Evolutionary conservation across 2,113 vertebrate species (phyloP), one percentile per base, ranked within the genome.

Genomic region (Clarias batrachus): DNA sequence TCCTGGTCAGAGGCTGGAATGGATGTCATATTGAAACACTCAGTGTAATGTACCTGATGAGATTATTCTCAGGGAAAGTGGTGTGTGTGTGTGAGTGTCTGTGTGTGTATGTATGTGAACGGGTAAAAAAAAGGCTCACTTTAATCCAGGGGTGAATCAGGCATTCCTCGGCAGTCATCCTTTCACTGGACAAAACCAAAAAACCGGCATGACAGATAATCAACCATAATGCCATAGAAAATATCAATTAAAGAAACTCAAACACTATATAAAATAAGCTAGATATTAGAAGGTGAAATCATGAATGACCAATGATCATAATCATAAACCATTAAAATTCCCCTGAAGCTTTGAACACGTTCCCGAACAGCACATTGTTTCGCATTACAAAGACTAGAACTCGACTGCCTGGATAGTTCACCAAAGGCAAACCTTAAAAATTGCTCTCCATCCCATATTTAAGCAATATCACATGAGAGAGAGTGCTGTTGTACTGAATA

Each of bases 141-240:
- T 96, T 96, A 86, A 97, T 96, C 96, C 96, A 96, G 0, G 95
- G 93, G 63, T 96, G 94, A 27, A 89, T 48, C 33, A 96, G 94
- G 91, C 94, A 91, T 54, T 95, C 92, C 0, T 94, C 87, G 0
- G 95, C 94, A 0, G 93, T 96, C 95, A 96, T 92, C 84, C 95
- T 92, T 0, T 91, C 92, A 73, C 96, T 96, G 90, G 0, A 27
- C 7, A 87, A 25, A 57, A 48, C 30, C 3, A 60, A 13, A 81
- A 4, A 73, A 0, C 82, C 48, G 52, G 0, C 23, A 77, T 16
- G 23, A 77, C 4, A 59, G 54, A 37, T 54, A 27, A 78, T 57
- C 8, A 57, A 33, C 76, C 48, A 54, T 25, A 8, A 56, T 27
- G 25, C 12, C 56, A 25, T n/a, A 76, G 52, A 13, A 23, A n/a